Conservation (phyloP, 2,888 invertebrate species). For the Eucriotettix oculatus region DNA sequence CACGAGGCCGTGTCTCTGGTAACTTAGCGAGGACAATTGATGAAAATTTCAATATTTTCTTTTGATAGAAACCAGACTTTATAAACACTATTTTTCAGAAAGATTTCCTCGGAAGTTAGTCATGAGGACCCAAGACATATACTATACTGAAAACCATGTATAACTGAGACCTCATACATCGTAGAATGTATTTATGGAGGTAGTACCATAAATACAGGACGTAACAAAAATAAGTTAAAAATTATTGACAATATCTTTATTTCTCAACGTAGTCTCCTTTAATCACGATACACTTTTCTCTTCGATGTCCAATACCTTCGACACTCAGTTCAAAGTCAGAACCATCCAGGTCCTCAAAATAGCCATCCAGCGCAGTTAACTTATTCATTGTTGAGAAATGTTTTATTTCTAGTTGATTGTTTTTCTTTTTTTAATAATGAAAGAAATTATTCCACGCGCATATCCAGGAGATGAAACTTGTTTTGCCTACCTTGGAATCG, state of each 20-base stretch:
- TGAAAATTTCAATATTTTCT: no score
- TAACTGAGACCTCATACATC: no score
- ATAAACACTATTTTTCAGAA: no score
- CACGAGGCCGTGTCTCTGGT: no score
- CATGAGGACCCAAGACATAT: no score
- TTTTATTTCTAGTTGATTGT: slow-evolving; percentile 8
- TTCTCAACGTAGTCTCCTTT: slow-evolving; percentile 8
- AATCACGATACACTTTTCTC: slow-evolving; percentile 9
- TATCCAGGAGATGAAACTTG: background rate
- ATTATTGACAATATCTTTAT: slow-evolving; percentile 7
- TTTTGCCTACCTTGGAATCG: background rate
- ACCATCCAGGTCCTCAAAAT: slow-evolving; percentile 10
- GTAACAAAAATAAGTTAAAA: no score
- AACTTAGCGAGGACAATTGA: no score
- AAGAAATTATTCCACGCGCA: background rate
- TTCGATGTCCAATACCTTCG: slow-evolving; percentile 11
- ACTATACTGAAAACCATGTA: no score
- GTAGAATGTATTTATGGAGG: no score
- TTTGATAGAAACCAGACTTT: no score
- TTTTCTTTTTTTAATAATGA: background rate
- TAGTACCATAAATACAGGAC: no score
- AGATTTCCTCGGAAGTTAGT: no score
- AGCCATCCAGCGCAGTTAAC: slow-evolving; percentile 10
- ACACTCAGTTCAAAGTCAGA: slow-evolving; percentile 6
- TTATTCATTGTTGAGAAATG: slow-evolving; percentile 11